Percentiles rank a stretch among this genome's conserved stretches.
phyloP scores from a whole-genome alignment of 2,888 invertebrate species.

The Oegoconia quadripuncta region DNA sequence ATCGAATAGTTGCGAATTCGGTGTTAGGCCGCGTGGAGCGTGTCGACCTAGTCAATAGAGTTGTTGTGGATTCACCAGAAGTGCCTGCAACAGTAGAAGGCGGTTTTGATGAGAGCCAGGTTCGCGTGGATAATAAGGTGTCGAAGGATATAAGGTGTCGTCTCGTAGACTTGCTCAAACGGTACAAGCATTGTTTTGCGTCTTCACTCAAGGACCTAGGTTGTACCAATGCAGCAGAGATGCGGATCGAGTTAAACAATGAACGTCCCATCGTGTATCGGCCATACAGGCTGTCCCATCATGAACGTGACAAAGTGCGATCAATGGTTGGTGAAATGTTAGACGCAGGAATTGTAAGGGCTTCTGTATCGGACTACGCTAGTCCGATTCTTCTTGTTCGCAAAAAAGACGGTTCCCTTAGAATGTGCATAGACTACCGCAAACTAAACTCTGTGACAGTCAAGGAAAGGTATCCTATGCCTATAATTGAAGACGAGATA shows the following conservation, averaged over 20 bases:
- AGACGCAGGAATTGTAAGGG: constrained; percentile 16
- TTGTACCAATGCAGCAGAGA: constrained; percentile 14
- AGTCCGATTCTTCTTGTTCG: constrained; percentile 19
- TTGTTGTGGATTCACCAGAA: no score
- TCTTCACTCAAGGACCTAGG: constrained; percentile 11
- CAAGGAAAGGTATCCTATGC: constrained; percentile 15
- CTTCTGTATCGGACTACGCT: no score
- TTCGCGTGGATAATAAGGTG: not conserved
- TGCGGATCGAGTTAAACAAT: constrained; percentile 17
- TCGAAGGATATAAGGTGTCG: not conserved
- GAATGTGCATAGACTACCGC: constrained; percentile 14
- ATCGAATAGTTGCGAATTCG: constrained; percentile 1
- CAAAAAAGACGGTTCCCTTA: constrained; percentile 4
- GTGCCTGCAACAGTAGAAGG: no score
- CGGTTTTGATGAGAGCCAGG: no score
- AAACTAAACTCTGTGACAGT: constrained; percentile 18
- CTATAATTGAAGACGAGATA: constrained; percentile 7
- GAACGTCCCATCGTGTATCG: constrained; percentile 16
- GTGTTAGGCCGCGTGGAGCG: constrained; percentile 3
- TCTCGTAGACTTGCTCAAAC: constrained; percentile 3
- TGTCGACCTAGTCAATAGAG: constrained; percentile 3
- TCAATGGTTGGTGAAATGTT: constrained; percentile 19
- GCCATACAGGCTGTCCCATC: constrained; percentile 18
- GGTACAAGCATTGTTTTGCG: constrained; percentile 19
- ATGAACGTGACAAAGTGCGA: constrained; percentile 16